Base-by-base conservation (phyloP, 2,888 invertebrate species). In the Phaonia tiefii region DNA sequence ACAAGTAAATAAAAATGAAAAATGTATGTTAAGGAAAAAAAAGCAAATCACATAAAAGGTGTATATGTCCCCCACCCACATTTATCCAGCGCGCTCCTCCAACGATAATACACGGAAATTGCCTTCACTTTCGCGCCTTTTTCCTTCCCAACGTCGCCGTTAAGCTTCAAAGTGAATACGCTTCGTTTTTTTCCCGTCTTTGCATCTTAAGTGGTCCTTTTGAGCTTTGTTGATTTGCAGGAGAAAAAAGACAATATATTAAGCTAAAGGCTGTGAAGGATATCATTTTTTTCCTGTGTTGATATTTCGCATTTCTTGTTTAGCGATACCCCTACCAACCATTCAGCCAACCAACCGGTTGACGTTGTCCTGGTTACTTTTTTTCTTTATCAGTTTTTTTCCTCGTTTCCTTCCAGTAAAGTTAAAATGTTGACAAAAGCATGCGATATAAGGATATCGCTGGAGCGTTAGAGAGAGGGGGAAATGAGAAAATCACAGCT, bases 291-390 rank as follows among this genome's bases (percentile, higher is more conserved):
- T 54, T 72, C 66, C 44, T 76, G 39, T 58, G 39, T 78, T 63
- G 60, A 17, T n/a, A 65, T 42, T 72, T 15, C 69, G 63, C 58
- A 74, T 70, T 31, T 66, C 56, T 11, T 54, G 54, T 74, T 74
- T 51, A 74, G 74, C 70, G 63, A 71, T 46, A 69, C 66, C n/a
- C 37, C 60, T n/a, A n/a, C n/a, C n/a, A n/a, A n/a, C n/a, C n/a
- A n/a, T n/a, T n/a, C 73, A 56, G 65, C 78, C 58, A 75, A 75
- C 75, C 73, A 75, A 75, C 75, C 82, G 73, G 72, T 79, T 83
- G 83, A 79, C 86, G 88, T 88, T 88, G 88, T 86, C 88, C 87
- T 86, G 88, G 88, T 86, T 87, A 88, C 88, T 87, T 87, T 88
- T n/a, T 86, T 83, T 65, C 44, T 31, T 31, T 86, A 67, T 69